Evolutionary conservation across 2,797 vertebrate genomes (phyloP).

Genomic region (Glyptemys insculpta): DNA sequence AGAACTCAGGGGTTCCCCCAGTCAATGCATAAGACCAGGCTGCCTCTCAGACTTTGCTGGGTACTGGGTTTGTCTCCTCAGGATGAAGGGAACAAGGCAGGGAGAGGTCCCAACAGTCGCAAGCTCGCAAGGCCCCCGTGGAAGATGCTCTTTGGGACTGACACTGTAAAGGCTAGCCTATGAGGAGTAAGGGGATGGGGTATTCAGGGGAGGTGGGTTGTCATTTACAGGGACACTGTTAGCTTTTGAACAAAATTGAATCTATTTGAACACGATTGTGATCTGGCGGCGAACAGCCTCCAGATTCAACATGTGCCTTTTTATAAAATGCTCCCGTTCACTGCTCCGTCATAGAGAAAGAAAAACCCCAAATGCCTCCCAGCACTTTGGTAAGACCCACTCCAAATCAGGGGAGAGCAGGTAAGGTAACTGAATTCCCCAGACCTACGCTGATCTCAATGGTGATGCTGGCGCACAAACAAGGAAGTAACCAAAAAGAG

Average conservation of each 20-base stretch:
- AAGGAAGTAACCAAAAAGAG: conserved; percentile 8
- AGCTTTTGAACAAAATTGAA: conserved; percentile 56
- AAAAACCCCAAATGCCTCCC: background rate
- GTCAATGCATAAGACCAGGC: background rate
- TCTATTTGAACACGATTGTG: conserved; percentile 1
- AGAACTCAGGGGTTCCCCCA: background rate
- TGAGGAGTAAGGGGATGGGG: background rate
- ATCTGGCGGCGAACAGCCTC: conserved; percentile 17
- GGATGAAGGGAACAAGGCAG: background rate
- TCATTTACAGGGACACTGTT: conserved; percentile 70
- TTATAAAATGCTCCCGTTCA: conserved; percentile 34
- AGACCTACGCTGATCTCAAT: background rate
- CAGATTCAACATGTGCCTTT: background rate
- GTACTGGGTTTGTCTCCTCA: background rate
- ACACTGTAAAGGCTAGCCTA: background rate
- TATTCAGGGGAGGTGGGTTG: conserved; percentile 30
- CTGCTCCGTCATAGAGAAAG: background rate
- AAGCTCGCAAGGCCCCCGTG: conserved; percentile 14
- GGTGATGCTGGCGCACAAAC: background rate
- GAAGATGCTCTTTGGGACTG: conserved; percentile 36
- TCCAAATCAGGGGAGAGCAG: background rate
- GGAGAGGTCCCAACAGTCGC: background rate
- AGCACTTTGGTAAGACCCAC: background rate
- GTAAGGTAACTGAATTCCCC: background rate
- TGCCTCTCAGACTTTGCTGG: background rate